These are phyloP conservation scores for Rhogogaster chlorosoma DNA, from an alignment of 2,888 invertebrate genomes.

Conservation along the genomic window DNA sequence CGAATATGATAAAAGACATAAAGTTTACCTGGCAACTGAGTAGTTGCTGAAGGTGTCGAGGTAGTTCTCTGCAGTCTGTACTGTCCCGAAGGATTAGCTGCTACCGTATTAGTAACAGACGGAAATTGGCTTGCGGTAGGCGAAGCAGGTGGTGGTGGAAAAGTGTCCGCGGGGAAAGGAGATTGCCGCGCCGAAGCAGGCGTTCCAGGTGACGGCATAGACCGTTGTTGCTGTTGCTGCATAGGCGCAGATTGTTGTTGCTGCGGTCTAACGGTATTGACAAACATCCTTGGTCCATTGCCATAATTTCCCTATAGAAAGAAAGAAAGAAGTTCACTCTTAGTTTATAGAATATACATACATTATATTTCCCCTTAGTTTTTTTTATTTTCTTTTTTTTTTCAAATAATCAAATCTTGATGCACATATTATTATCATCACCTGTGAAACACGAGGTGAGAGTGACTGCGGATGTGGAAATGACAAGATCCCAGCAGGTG, in stretches of 20 bases:
- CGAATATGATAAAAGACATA: not conserved
- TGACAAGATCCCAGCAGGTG: slow-evolving; percentile 75
- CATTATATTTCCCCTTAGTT: not conserved
- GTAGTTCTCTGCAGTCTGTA: slow-evolving; percentile 82
- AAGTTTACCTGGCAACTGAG: slow-evolving; percentile 81
- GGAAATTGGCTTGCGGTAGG: slow-evolving; percentile 78
- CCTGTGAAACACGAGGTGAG: slow-evolving; percentile 80
- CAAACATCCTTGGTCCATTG: slow-evolving; percentile 74
- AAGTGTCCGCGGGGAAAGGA: slow-evolving; percentile 80
- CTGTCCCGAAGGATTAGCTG: slow-evolving; percentile 76
- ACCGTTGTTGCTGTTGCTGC: slow-evolving; percentile 83
- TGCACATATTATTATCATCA: slow-evolving; percentile 56
- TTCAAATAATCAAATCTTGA: not conserved
- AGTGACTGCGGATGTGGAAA: slow-evolving; percentile 79
- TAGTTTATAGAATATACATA: not conserved
- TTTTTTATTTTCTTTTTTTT: not conserved
- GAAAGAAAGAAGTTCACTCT: not conserved
- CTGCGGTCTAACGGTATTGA: slow-evolving; percentile 77
- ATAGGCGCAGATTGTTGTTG: slow-evolving; percentile 68
- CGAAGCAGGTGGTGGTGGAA: slow-evolving; percentile 80
- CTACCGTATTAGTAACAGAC: slow-evolving; percentile 73
- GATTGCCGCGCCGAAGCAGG: slow-evolving; percentile 80
- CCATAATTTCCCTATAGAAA: slow-evolving; percentile 72
- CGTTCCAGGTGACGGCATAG: slow-evolving; percentile 85
- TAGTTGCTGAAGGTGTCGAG: slow-evolving; percentile 80